Base-by-base conservation (phyloP, 2,888 invertebrate genomes). In the Aquatica leii region DNA sequence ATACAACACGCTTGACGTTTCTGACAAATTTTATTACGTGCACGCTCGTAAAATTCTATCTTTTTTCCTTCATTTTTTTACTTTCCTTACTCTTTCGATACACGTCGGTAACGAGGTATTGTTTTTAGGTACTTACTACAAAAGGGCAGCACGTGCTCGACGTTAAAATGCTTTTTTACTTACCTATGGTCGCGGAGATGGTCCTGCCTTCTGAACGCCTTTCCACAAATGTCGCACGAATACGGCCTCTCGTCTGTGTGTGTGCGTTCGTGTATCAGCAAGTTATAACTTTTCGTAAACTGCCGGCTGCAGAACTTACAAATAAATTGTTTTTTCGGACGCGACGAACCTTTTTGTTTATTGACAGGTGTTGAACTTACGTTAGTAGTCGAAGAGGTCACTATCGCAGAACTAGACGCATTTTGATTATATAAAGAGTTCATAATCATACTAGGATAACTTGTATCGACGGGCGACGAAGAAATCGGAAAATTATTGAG, bases 181-280 rank as follows among this genome's bases (percentile, higher is more conserved):
- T 85, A 95, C 95, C 95, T 91, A 84, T 95, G 95, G 83, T 95
- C 95, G 79, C 95, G 86, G 58, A 96, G 86, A 83, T 96, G 95
- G 82, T 98, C 98, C 83, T 98, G 98, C 77, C 98, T 86, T 74
- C 98, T 86, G 84, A 98, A 98, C 8, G 97, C 96, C 83, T 98
- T 98, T 65, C 95, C 94, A 81, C 98, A 98, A 75, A 98, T 95
- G 82, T 98, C 98, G 84, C 98, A 98, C 52, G 95, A 94, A 81
- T 97, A 98, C 0, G 98, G 98, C 61, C 98, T 85, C 82, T 98
- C 98, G 78, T 98, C 97, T 5, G 98, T 98, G 80, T 98, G 98
- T 1, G 98, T 98, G 76, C 97, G 85, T 80, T 98, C 98, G 85
- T 98, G 98, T 73, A 98, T 98, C 73, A 98, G 86, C 77, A 98